These are phyloP conservation scores for Ooceraea biroi DNA, from an alignment of 1,140 invertebrate species.

Conservation along the genomic window DNA sequence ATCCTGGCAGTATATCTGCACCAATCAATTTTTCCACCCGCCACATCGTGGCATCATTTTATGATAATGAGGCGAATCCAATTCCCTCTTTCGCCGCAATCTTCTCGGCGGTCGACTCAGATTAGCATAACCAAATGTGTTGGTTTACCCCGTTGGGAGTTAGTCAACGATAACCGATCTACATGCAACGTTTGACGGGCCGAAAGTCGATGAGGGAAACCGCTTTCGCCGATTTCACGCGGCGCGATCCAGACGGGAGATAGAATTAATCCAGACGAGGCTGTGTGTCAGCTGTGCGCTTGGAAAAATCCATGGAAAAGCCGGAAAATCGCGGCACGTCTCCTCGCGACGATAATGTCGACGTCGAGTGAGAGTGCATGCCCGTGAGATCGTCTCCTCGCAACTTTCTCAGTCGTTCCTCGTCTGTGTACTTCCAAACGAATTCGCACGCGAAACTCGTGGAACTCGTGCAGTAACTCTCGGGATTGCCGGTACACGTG, in stretches of 20 bases:
- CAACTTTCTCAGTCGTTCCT: constrained; percentile 47
- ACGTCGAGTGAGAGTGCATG: constrained; percentile 12
- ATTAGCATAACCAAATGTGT: constrained; percentile 63
- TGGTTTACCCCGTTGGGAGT: constrained; percentile 5
- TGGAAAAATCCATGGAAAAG: constrained; percentile 52
- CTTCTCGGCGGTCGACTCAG: constrained; percentile 31
- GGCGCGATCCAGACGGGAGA: constrained; percentile 6
- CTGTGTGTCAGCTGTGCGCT: background rate
- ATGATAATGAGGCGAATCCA: constrained; percentile 55
- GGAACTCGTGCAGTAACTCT: background rate
- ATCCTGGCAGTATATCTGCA: constrained; percentile 23
- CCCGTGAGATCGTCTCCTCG: constrained; percentile 45
- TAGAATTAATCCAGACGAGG: constrained; percentile 36
- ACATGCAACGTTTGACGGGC: constrained; percentile 38
- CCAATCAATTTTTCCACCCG: constrained; percentile 53
- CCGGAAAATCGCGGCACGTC: background rate
- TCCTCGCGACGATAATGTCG: constrained; percentile 26
- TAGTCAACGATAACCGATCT: constrained; percentile 42
- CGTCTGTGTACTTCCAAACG: background rate
- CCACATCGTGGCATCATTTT: constrained; percentile 41
- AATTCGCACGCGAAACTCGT: background rate
- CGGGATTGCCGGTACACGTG: background rate
- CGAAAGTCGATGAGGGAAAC: constrained; percentile 36
- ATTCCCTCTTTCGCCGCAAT: constrained; percentile 58
- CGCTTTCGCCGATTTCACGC: constrained; percentile 42